Conservation (phyloP, 2,888 invertebrate genomes). For the Dexiosoma caninum region DNA sequence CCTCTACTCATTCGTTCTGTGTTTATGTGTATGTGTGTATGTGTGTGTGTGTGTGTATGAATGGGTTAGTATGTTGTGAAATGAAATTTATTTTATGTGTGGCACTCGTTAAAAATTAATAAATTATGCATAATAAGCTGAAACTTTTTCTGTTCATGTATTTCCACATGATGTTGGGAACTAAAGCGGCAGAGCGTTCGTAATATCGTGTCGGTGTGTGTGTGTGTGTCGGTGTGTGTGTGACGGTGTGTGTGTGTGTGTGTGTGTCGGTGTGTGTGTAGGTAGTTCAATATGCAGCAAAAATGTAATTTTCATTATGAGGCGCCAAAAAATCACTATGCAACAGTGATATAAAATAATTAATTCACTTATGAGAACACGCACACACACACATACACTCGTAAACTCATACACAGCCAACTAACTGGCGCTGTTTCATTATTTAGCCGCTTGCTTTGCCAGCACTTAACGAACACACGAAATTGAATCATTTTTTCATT, state of each 20-base stretch:
- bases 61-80: neutral
- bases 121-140: conserved; percentile 60
- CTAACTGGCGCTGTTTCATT: conserved; percentile 2
- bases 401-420: too few species aligned
- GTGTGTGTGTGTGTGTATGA: neutral
- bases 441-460: neutral
- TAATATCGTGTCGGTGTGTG: too few species aligned
- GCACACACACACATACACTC: neutral
- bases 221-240: too few species aligned
- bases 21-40: neutral
- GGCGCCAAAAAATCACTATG: conserved; percentile 50
- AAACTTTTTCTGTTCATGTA: neutral
- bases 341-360: conserved; percentile 22
- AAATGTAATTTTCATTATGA: conserved; percentile 57
- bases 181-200: neutral
- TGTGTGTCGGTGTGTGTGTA: too few species aligned
- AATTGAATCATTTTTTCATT: conserved; percentile 52
- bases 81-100: conserved; percentile 37
- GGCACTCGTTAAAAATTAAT: conserved; percentile 46
- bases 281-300: neutral
- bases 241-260: too few species aligned
- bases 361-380: conserved; percentile 14
- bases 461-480: conserved; percentile 32
- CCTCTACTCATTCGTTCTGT: neutral
- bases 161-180: neutral